Percentiles rank a stretch among this genome's conserved stretches.
phyloP scores from a whole-genome alignment of 37 sponge, comb jelly and placozoan species.

The Ianthella basta region DNA sequence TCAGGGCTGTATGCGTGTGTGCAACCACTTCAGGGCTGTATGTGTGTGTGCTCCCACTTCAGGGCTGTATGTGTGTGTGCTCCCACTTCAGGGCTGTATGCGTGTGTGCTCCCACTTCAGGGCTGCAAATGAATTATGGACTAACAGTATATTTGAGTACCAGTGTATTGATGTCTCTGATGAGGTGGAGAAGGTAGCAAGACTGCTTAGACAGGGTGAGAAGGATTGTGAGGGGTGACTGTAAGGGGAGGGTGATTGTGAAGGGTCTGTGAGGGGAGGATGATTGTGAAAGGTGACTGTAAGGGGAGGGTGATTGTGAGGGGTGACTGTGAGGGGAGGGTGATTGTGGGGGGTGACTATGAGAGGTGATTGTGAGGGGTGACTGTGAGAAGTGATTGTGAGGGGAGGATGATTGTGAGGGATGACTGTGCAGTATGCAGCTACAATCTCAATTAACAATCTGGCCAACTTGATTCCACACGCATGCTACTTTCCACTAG shows the following conservation, averaged over 20 bases:
- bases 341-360: no score
- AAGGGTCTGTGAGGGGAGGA: no score
- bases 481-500: no score
- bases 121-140: conserved; percentile 84
- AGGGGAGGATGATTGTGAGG: no score
- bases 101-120: conserved; percentile 33
- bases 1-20: neutral
- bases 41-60: neutral
- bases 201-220: conserved; percentile 47
- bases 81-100: neutral
- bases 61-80: neutral
- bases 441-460: no score
- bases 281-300: neutral
- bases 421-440: no score
- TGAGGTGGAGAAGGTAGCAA: conserved; percentile 73
- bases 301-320: conserved; percentile 14
- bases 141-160: conserved; percentile 68
- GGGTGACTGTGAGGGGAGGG: conserved; percentile 9
- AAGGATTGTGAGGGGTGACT: neutral
- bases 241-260: neutral
- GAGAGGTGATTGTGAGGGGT: no score
- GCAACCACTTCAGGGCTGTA: neutral
- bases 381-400: no score
- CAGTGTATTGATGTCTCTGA: conserved; percentile 74
- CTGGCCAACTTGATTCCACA: no score